These are phyloP conservation scores for Drosophila eohydei DNA, from an alignment of 2,888 invertebrate genomes.

Conservation along the genomic window DNA sequence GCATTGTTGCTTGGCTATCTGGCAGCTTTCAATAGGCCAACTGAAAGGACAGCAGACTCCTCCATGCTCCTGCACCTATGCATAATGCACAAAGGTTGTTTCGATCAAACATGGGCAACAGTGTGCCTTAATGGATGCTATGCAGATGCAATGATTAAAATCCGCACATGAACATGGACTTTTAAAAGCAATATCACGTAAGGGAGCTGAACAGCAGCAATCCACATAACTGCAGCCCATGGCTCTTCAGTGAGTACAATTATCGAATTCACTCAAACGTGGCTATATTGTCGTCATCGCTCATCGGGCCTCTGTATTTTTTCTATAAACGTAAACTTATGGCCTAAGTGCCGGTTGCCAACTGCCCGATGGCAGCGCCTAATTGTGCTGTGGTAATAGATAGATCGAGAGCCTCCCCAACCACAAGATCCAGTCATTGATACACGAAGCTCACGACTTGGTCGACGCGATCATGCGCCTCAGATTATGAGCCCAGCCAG, in stretches of 20 bases:
- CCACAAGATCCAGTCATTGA: constrained; percentile 36
- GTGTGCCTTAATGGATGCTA: constrained; percentile 7
- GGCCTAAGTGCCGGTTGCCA: constrained; percentile 37
- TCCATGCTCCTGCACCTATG: neutral
- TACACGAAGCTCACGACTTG: constrained; percentile 69
- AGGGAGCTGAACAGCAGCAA: constrained; percentile 5
- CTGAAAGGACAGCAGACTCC: constrained; percentile 12
- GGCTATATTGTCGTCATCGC: constrained; percentile 44
- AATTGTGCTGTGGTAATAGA: constrained; percentile 55
- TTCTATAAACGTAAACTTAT: constrained; percentile 53
- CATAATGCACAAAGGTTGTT: constrained; percentile 66
- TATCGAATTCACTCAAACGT: constrained; percentile 76
- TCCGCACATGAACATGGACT: constrained; percentile 33
- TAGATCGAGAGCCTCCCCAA: constrained; percentile 45
- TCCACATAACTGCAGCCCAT: constrained; percentile 24
- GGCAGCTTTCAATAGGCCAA: constrained; percentile 9
- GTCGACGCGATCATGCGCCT: constrained; percentile 43
- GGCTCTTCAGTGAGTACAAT: constrained; percentile 53
- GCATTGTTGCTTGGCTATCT: neutral
- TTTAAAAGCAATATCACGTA: constrained; percentile 58
- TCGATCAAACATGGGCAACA: constrained; percentile 17
- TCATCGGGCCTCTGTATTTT: constrained; percentile 39
- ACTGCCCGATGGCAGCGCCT: constrained; percentile 40
- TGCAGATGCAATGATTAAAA: constrained; percentile 23
- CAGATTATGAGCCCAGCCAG: constrained; percentile 66